Conservation (phyloP, 2,888 invertebrate species). For the Apotomis turbidana region DNA sequence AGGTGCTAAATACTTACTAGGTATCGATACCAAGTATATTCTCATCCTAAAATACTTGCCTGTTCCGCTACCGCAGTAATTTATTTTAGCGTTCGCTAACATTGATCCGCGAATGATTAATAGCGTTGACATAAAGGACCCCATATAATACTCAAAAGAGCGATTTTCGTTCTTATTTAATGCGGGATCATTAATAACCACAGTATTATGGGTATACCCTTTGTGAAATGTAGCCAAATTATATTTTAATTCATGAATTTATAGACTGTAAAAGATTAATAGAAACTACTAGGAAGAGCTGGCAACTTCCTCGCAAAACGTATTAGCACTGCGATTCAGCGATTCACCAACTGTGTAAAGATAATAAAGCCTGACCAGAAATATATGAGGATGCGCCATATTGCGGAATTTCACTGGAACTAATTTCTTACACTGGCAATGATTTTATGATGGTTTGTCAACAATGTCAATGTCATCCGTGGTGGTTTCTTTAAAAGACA, state of each 20-base stretch:
- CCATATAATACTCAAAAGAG: background rate
- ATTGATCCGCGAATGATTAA: slow-evolving; percentile 29
- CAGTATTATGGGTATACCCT: background rate
- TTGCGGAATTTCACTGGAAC: no score
- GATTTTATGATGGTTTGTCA: no score
- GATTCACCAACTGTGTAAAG: no score
- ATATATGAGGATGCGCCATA: no score
- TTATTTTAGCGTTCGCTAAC: slow-evolving; percentile 12
- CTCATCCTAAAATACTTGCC: background rate
- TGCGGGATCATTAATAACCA: slow-evolving; percentile 4
- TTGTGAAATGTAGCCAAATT: background rate
- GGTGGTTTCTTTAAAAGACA: no score
- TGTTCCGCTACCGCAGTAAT: slow-evolving; percentile 3
- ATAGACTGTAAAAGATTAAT: no score
- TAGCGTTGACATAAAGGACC: slow-evolving; percentile 19
- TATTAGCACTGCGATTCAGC: no score
- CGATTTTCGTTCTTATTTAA: slow-evolving; percentile 1
- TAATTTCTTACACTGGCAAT: no score
- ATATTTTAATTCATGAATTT: background rate
- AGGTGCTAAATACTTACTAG: background rate
- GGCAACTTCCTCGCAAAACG: no score
- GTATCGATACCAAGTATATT: slow-evolving; percentile 8
- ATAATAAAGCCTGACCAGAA: no score
- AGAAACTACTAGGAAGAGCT: no score
- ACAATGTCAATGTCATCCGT: no score